A percentile compares a stretch with the other conserved stretches of the same genome.
These are phyloP conservation scores for Gobio gobio DNA, from an alignment of 2,113 vertebrate species.

Conservation along the genomic window DNA sequence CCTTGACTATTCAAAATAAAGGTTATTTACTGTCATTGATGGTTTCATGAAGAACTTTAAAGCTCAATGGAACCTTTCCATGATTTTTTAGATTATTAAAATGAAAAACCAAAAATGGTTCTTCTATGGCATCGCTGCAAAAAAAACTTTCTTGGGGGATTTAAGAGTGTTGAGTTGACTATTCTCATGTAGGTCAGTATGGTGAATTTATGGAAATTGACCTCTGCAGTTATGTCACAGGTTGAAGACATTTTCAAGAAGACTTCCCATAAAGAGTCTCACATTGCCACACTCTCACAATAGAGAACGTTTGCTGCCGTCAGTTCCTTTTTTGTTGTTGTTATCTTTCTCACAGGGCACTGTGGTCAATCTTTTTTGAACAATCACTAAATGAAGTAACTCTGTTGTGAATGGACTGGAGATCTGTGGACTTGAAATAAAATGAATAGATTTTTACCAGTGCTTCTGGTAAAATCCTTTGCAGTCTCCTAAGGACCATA, in stretches of 20 bases:
- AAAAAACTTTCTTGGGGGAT: too few relatives aligned
- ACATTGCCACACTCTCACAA: neutral
- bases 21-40: too few relatives aligned
- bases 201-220: neutral
- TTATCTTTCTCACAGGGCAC: neutral
- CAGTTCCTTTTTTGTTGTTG: neutral
- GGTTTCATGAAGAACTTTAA: neutral
- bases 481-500: neutral
- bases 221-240: neutral
- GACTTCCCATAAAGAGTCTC: neutral
- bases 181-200: neutral
- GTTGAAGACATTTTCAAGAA: neutral
- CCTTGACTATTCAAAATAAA: neutral
- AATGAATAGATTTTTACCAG: neutral
- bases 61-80: too few relatives aligned
- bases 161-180: too few relatives aligned
- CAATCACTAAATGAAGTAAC: neutral
- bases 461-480: neutral
- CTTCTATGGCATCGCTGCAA: too few relatives aligned
- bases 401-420: conserved; percentile 1
- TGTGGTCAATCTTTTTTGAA: conserved; percentile 15
- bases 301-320: neutral
- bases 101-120: too few relatives aligned
- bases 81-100: too few relatives aligned
- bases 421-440: neutral